phyloP scores from a whole-genome alignment of 2,888 invertebrate genomes.

The Habroteleia sp. region DNA sequence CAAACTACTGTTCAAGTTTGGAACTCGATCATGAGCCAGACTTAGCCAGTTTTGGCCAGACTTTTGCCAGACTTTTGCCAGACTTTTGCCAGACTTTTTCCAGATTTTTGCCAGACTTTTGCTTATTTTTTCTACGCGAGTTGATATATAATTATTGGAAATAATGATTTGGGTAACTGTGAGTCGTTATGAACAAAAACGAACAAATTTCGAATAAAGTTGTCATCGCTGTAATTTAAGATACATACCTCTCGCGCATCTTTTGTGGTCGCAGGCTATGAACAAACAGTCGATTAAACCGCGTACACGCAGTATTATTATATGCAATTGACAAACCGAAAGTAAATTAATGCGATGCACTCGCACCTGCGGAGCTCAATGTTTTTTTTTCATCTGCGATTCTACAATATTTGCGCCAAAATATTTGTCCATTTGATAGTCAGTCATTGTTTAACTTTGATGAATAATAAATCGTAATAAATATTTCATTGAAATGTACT shows the following conservation, averaged over 20 bases:
- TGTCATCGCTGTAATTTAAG: slow-evolving; percentile 77
- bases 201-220: slow-evolving; percentile 67
- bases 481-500: slow-evolving; percentile 75
- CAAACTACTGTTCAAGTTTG: too few relatives aligned
- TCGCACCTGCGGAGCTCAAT: slow-evolving; percentile 46
- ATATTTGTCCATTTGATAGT: slow-evolving; percentile 76
- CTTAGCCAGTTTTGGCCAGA: too few relatives aligned
- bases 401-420: slow-evolving; percentile 63
- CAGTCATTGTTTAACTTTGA: slow-evolving; percentile 76
- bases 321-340: slow-evolving; percentile 21
- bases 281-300: slow-evolving; percentile 21
- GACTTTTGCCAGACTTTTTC: too few relatives aligned
- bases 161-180: too few relatives aligned
- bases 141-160: too few relatives aligned
- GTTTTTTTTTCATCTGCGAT: slow-evolving; percentile 62
- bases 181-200: too few relatives aligned
- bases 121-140: too few relatives aligned
- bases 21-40: too few relatives aligned
- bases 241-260: slow-evolving; percentile 62
- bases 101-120: too few relatives aligned
- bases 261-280: slow-evolving; percentile 46
- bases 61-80: too few relatives aligned
- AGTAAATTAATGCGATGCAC: slow-evolving; percentile 15
- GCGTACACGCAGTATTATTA: slow-evolving; percentile 22
- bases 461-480: slow-evolving; percentile 75